Evolutionary conservation across 1,140 invertebrate genomes (phyloP), one percentile per base, ranked within the genome.

Genomic region (Eriocheir sinensis): DNA sequence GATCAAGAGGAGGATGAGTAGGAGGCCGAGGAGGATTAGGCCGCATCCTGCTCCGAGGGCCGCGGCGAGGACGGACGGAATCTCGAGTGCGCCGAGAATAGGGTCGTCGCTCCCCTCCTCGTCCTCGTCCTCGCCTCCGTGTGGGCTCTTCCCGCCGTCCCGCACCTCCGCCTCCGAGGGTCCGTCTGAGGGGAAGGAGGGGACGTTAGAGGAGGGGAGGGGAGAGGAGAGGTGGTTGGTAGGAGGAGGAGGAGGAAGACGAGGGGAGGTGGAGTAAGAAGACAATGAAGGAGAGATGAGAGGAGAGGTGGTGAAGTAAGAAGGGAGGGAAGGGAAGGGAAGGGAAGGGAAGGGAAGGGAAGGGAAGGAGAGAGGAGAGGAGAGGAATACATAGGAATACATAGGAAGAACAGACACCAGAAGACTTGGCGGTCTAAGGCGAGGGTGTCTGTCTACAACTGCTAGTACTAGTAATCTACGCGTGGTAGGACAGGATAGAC

Each of bases 101-200:
- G 32, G 34, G 30, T 90, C 30, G 53, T 90, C 30, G 15, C 17
- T 3, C 3, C 12, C 6, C 53, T 53, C 41, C 27, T 0, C 3
- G 15, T 9, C 88, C 41, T 89, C 88, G 44, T 21, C 34, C 60
- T 72, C 60, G 3, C 21, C 60, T 21, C 60, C 60, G 17, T 72
- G 60, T 72, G 60, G 60, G n/a, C 60, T 90, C 9, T 90, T 90
- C 6, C 89, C 89, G 2, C 48, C 89, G 17, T 90, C 89, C 53
- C 89, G 30, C 30, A 90, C 89, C 27, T 90, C 89, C 9, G 89
- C 89, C n/a, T 90, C 89, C 89, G 60, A 38, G 30, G 89, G 89
- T 3, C 89, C 89, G 53, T 90, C 89, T 90, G 89, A 3, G 81
- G 30, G 81, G n/a, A 30, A 41, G 36, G 85, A 3, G 79, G 79